Percentiles rank a stretch among this genome's conserved stretches.
Conservation (phyloP, 2,113 vertebrate genomes). For the Marcusenius ussheri region DNA sequence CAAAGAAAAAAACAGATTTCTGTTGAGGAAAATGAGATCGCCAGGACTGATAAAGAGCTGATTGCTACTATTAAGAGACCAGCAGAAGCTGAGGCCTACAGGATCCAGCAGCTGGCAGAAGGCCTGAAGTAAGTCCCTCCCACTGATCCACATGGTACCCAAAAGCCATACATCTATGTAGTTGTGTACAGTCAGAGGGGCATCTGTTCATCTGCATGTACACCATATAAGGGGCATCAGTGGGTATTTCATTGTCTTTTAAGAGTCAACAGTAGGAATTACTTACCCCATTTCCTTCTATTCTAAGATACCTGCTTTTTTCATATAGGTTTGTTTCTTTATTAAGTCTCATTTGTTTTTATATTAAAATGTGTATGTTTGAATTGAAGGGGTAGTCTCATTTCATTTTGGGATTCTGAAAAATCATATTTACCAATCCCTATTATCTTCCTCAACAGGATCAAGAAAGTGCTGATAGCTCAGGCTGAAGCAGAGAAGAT, state of each 20-base stretch:
- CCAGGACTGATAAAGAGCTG: slow-evolving; percentile 81
- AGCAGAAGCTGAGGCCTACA: slow-evolving; percentile 84
- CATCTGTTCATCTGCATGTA: not conserved
- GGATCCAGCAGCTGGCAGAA: slow-evolving; percentile 84
- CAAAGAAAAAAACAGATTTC: slow-evolving; percentile 87
- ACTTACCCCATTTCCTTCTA: not conserved
- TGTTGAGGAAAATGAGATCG: slow-evolving; percentile 81
- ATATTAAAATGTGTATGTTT: not conserved
- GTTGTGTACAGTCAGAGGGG: not conserved
- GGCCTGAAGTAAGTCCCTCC: slow-evolving; percentile 76
- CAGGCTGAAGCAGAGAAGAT: slow-evolving; percentile 91
- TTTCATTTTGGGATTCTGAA: not conserved
- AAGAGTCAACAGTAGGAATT: not conserved
- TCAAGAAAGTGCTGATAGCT: slow-evolving; percentile 76
- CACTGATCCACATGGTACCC: not conserved
- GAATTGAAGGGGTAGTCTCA: not conserved
- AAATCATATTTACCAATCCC: not conserved
- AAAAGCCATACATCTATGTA: not conserved
- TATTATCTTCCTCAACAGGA: slow-evolving; percentile 48
- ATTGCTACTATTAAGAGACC: slow-evolving; percentile 74
- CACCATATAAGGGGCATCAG: not conserved
- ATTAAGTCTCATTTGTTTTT: not conserved
- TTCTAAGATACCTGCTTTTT: not conserved
- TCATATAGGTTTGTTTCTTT: not conserved
- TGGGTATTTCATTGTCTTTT: not conserved